Evolutionary conservation across 2,888 invertebrate species (phyloP).

Genomic region (Tromatobia lineatoria): DNA sequence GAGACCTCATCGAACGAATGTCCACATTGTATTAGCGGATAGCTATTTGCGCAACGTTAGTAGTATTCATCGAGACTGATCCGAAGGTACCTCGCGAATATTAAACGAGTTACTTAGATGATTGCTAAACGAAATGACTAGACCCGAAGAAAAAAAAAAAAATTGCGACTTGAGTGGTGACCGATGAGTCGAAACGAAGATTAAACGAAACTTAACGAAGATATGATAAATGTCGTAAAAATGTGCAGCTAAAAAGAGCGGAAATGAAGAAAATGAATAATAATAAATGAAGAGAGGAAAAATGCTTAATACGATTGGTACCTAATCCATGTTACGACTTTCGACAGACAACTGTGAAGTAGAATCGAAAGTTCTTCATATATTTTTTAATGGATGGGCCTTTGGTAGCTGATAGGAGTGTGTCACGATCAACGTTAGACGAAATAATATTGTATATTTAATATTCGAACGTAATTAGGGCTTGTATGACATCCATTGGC

Average conservation of each 20-base stretch:
- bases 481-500: slow-evolving; percentile 41
- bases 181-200: neutral
- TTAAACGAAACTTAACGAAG: slow-evolving; percentile 17
- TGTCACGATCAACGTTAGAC: slow-evolving; percentile 29
- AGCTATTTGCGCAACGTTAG: slow-evolving; percentile 67
- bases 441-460: slow-evolving; percentile 46
- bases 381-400: slow-evolving; percentile 41
- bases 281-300: neutral
- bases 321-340: slow-evolving; percentile 25
- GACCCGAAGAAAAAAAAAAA: slow-evolving; percentile 27
- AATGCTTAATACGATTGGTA: slow-evolving; percentile 18
- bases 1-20: slow-evolving; percentile 69
- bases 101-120: slow-evolving; percentile 45
- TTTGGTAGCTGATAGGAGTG: slow-evolving; percentile 19
- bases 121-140: slow-evolving; percentile 63
- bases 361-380: slow-evolving; percentile 33
- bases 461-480: slow-evolving; percentile 29
- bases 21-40: slow-evolving; percentile 48
- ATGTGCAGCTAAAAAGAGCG: slow-evolving; percentile 28
- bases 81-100: slow-evolving; percentile 34
- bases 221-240: slow-evolving; percentile 4
- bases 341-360: slow-evolving; percentile 15
- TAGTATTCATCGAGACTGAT: slow-evolving; percentile 65
- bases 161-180: neutral
- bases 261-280: neutral